Conservation (phyloP, 2,797 vertebrate genomes). For the Mus spretus region DNA sequence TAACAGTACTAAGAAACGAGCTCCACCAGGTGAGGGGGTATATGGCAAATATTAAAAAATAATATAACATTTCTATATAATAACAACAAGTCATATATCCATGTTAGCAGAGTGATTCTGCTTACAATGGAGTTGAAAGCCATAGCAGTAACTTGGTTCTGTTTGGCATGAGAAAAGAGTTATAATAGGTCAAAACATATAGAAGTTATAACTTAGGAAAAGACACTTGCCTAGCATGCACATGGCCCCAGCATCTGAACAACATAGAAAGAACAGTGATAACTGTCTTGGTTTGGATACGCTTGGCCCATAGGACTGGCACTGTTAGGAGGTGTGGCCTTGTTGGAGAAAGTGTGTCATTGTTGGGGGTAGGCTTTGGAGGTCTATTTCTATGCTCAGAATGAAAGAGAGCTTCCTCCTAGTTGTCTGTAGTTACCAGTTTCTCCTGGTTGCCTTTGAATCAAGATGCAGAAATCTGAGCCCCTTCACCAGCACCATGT, state of each 20-base stretch:
- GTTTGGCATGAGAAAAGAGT: neutral
- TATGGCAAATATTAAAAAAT: slow-evolving; percentile 11
- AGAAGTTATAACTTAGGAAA: neutral
- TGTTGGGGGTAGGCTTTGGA: neutral
- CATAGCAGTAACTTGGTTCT: neutral
- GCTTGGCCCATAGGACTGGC: neutral
- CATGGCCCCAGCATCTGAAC: neutral
- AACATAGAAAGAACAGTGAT: neutral
- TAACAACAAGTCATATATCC: neutral
- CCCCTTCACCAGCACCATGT: neutral
- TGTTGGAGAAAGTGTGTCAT: neutral
- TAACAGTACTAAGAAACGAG: neutral
- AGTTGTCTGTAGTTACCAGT: neutral
- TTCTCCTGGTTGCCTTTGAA: neutral
- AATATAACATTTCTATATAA: neutral
- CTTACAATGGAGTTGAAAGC: neutral
- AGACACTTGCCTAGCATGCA: neutral
- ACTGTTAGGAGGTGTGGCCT: neutral
- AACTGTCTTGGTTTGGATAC: neutral
- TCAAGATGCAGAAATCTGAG: neutral
- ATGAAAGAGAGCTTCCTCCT: neutral
- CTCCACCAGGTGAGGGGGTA: neutral
- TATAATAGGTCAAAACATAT: neutral
- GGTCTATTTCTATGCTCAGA: neutral
- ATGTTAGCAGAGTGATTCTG: neutral